A percentile compares a stretch with the other conserved stretches of the same genome.
Conservation (phyloP, 2,797 vertebrate species). For the Zenarchopterus dispar region DNA sequence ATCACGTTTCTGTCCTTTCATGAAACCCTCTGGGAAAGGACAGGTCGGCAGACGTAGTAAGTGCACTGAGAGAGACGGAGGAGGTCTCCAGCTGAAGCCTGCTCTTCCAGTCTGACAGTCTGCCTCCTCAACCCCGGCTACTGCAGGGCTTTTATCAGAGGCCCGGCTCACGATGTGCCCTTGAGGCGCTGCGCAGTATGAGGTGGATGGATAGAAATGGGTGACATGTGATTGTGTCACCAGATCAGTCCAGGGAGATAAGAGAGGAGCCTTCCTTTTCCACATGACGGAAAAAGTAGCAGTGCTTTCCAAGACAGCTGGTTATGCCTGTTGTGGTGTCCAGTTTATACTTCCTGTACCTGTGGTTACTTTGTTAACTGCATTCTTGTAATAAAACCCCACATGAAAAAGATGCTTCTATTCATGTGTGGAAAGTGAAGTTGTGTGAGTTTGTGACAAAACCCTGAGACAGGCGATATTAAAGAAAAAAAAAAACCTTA, state of each 20-base stretch:
- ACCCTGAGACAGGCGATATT: constrained; percentile 29
- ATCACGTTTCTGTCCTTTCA: constrained; percentile 83
- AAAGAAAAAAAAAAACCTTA: constrained; percentile 36
- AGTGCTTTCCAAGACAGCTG: constrained; percentile 64
- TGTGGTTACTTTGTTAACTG: constrained; percentile 60
- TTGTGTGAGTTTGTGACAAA: constrained; percentile 11
- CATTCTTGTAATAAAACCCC: constrained; percentile 47
- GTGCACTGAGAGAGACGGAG: constrained; percentile 60
- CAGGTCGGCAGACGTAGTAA: constrained; percentile 55
- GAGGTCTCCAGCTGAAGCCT: constrained; percentile 74
- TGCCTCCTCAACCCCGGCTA: constrained; percentile 46
- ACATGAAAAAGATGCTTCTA: constrained; percentile 34
- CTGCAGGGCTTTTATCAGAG: constrained; percentile 72
- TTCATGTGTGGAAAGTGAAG: constrained; percentile 4
- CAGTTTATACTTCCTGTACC: constrained; percentile 40
- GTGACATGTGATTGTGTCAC: constrained; percentile 53
- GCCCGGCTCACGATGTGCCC: constrained; percentile 73
- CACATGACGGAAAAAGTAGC: constrained; percentile 81
- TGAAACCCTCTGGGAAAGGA: constrained; percentile 73
- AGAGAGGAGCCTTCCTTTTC: constrained; percentile 62
- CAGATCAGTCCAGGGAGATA: constrained; percentile 77
- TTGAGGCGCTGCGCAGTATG: constrained; percentile 52
- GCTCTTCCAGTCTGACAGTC: constrained; percentile 72
- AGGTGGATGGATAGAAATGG: constrained; percentile 45
- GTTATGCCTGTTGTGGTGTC: constrained; percentile 48